Conservation (phyloP, 1,140 invertebrate genomes). For the Drosophila parabipectinata region DNA sequence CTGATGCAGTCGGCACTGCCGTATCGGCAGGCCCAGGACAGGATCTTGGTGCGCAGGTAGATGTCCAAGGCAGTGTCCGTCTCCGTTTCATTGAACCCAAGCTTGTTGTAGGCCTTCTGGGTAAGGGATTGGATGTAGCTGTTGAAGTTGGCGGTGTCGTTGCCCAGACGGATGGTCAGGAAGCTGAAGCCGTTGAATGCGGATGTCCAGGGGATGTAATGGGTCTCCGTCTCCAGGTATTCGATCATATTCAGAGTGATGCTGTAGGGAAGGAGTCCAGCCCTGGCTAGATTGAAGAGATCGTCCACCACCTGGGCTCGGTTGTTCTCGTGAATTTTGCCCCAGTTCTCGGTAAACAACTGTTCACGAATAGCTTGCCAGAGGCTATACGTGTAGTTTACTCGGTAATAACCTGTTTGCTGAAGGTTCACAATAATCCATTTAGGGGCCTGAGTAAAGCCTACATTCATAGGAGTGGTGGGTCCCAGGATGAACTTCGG, state of each 20-base stretch:
- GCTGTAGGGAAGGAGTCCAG: conserved; percentile 83
- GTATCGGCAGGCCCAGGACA: conserved; percentile 85
- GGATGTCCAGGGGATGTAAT: conserved; percentile 88
- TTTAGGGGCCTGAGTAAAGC: conserved; percentile 23
- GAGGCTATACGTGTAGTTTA: conserved; percentile 89
- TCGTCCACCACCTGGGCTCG: conserved; percentile 93
- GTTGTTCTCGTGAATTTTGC: conserved; percentile 88
- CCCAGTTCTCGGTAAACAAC: conserved; percentile 85
- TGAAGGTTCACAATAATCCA: conserved; percentile 90
- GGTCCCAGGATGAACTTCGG: conserved; percentile 83
- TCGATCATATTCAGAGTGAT: conserved; percentile 86
- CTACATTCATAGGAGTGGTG: background rate
- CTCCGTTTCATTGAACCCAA: conserved; percentile 62
- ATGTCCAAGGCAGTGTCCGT: conserved; percentile 73
- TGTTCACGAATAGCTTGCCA: conserved; percentile 87
- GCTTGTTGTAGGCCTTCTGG: conserved; percentile 56
- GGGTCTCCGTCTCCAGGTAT: conserved; percentile 87
- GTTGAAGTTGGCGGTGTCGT: conserved; percentile 54
- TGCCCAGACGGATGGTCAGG: conserved; percentile 69
- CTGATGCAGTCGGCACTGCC: conserved; percentile 84
- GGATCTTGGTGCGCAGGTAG: conserved; percentile 80
- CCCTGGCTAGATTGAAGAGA: conserved; percentile 87
- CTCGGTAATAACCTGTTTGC: conserved; percentile 90
- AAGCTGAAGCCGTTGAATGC: conserved; percentile 85
- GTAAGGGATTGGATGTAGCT: conserved; percentile 66